These are phyloP conservation scores for Pollachius pollachius DNA, from an alignment of 2,113 vertebrate species.

Conservation along the genomic window DNA sequence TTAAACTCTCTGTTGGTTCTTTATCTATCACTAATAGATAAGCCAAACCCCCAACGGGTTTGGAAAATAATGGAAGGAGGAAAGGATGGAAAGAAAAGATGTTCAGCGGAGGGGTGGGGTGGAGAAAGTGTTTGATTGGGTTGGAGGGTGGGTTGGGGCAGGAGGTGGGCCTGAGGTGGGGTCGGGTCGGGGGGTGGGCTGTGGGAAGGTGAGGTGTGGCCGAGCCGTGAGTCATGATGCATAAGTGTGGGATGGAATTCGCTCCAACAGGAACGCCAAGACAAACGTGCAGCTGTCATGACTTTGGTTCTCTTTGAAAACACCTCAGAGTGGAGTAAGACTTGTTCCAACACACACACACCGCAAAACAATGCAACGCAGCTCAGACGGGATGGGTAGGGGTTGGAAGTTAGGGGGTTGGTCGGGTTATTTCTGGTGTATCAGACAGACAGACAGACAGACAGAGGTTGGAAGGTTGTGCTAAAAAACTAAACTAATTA, in stretches of 20 bases:
- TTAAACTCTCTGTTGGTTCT: no score
- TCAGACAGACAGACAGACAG: background rate
- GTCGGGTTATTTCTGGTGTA: background rate
- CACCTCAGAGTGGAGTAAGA: slow-evolving; percentile 22
- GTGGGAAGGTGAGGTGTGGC: slow-evolving; percentile 60
- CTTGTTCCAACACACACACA: slow-evolving; percentile 37
- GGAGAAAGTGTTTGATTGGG: no score
- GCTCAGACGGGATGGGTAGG: no score
- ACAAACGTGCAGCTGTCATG: slow-evolving; percentile 66
- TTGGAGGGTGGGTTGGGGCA: background rate
- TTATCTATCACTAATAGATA: background rate
- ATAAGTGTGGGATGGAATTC: slow-evolving; percentile 68
- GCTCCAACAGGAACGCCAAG: slow-evolving; percentile 57
- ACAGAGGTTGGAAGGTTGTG: background rate
- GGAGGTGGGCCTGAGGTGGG: slow-evolving; percentile 37
- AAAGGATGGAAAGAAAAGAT: background rate
- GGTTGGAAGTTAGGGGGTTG: background rate
- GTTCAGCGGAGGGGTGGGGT: background rate
- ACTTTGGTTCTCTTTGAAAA: slow-evolving; percentile 61
- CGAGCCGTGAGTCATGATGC: slow-evolving; percentile 55
- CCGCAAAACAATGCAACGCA: no score
- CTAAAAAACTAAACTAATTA: background rate
- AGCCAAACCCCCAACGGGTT: no score
- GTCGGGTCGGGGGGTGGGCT: slow-evolving; percentile 51
- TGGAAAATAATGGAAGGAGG: background rate